Percentiles rank a stretch among this genome's conserved stretches.
Evolutionary conservation across 2,113 vertebrate genomes (phyloP).

Genomic region (Pao palembangensis): DNA sequence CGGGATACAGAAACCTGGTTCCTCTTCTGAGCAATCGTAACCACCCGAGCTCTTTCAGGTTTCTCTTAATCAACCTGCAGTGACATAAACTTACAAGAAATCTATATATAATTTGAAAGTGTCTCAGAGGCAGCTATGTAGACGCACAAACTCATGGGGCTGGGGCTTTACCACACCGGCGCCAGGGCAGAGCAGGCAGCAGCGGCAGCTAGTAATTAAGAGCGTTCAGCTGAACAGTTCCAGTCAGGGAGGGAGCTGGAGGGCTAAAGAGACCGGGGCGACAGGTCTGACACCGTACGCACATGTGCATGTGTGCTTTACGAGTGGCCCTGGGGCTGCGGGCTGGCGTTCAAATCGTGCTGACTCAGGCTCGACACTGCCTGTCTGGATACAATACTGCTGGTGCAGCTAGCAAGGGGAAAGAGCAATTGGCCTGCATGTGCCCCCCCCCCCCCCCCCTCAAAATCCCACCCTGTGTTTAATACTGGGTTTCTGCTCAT

Average conservation of each 20-base stretch:
- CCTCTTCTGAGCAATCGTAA: constrained; percentile 9
- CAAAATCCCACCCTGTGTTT: constrained; percentile 8
- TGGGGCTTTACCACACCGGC: constrained; percentile 67
- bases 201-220: constrained; percentile 71
- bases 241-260: constrained; percentile 58
- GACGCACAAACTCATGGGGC: constrained; percentile 33
- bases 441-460: constrained; percentile 16
- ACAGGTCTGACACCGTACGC: constrained; percentile 62
- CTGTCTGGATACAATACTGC: constrained; percentile 53
- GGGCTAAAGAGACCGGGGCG: constrained; percentile 57
- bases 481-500: neutral
- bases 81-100: neutral
- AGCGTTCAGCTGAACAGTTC: constrained; percentile 60
- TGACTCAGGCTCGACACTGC: constrained; percentile 63
- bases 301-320: constrained; percentile 26
- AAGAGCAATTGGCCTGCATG: constrained; percentile 28
- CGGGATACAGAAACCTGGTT: constrained; percentile 14
- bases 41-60: neutral
- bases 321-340: constrained; percentile 41
- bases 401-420: constrained; percentile 32
- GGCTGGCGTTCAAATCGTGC: constrained; percentile 58
- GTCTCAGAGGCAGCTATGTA: constrained; percentile 4
- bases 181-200: constrained; percentile 62
- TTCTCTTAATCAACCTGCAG: constrained; percentile 30
- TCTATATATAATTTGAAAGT: constrained; percentile 3